Evolutionary conservation across 2,113 vertebrate genomes (phyloP), one percentile per base, ranked within the genome.

Genomic region (Psephotus haematonotus): DNA sequence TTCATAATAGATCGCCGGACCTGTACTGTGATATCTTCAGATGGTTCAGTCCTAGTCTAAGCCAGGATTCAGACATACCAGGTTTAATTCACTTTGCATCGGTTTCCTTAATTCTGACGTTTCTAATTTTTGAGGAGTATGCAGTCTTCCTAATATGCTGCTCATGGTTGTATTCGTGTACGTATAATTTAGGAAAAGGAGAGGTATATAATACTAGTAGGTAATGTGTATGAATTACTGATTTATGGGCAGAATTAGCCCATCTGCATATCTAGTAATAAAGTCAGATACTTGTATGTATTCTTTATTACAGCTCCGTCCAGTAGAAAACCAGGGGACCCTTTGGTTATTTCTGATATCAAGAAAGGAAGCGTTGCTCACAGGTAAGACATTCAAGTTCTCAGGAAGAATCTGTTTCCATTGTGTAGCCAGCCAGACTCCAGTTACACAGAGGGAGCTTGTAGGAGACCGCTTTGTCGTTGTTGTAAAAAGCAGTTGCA

Each of bases 331-430:
- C 98, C 99, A 44, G 99, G 99, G 14, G 99, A 99, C 69, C 98
- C 99, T 60, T 98, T 99, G 81, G 99, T 99, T 98, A 99, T 99
- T 97, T 99, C 99, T 29, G 99, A 99, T 98, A 99, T 99, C 97
- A 99, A 99, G 98, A 99, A 99, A 95, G 99, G 99, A 96, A 99
- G 99, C 50, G 99, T 99, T 29, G 99, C 99, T 41, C 99, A 99
- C 98, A 99, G 99, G 99, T 99, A 96, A 98, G 98, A 90, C 11
- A 3, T 64, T 67, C 57, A 53, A 72, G 33, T 13, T 92, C 37
- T 12, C 44, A 43, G 20, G 41, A 81, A 46, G 84, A 80, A 23
- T 10, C 65, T 33, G 2, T 49, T 88, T 37, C 47, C 25, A 3
- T 55, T 74, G 17, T 78, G 35, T 57, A 64, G 35, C 50, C 64